phyloP scores from a whole-genome alignment of 2,888 invertebrate genomes.

The Eupithecia vulgata region DNA sequence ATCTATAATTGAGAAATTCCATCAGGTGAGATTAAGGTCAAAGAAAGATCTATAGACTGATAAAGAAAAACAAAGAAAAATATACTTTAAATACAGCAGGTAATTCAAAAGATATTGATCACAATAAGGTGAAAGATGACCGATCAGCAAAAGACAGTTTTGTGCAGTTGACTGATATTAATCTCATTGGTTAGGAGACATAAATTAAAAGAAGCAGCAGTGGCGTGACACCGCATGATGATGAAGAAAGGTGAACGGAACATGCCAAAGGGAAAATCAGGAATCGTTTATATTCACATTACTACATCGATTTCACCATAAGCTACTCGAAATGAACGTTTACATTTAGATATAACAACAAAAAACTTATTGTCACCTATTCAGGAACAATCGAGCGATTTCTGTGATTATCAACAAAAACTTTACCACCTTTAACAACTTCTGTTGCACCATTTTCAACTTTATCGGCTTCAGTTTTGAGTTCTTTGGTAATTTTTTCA shows the following conservation, averaged over 20 bases:
- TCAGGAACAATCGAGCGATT: slow-evolving; percentile 76
- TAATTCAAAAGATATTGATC: not conserved
- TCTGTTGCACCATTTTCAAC: slow-evolving; percentile 31
- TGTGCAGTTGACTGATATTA: too few species aligned
- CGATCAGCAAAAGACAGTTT: not conserved
- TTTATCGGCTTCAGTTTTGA: slow-evolving; percentile 40
- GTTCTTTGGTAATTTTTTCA: slow-evolving; percentile 15
- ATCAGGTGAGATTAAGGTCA: too few species aligned
- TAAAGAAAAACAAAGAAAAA: too few species aligned
- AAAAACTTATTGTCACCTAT: slow-evolving; percentile 79
- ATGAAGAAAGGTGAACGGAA: slow-evolving; percentile 2
- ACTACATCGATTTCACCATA: slow-evolving; percentile 71
- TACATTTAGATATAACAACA: slow-evolving; percentile 62
- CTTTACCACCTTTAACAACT: not conserved
- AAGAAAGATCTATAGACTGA: too few species aligned
- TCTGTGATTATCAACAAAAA: slow-evolving; percentile 56
- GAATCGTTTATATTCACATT: slow-evolving; percentile 74
- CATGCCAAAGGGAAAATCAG: slow-evolving; percentile 56
- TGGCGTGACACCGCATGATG: not conserved
- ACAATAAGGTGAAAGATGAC: not conserved
- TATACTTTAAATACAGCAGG: too few species aligned
- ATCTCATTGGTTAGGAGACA: too few species aligned
- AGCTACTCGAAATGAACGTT: slow-evolving; percentile 77
- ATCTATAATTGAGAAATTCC: too few species aligned
- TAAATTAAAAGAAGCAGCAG: not conserved